Evolutionary conservation across 1,140 invertebrate genomes (phyloP).

Genomic region (Drosophila nigromelanica): DNA sequence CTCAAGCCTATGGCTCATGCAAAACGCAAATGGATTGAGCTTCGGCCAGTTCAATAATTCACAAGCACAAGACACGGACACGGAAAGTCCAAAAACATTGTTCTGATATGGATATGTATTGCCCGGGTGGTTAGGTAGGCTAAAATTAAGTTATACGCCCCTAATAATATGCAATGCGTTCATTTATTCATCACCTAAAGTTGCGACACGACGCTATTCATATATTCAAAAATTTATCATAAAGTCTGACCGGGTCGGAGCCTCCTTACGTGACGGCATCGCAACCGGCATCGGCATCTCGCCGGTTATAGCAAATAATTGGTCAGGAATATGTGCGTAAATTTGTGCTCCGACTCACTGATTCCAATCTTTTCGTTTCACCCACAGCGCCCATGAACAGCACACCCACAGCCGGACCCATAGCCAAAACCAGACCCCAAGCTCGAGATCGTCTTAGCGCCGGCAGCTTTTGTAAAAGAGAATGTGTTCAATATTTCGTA

Average conservation of each 20-base stretch:
- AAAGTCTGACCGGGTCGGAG: slow-evolving; percentile 49
- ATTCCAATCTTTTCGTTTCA: slow-evolving; percentile 29
- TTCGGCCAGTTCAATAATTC: slow-evolving; percentile 55
- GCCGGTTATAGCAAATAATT: slow-evolving; percentile 27
- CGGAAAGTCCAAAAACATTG: slow-evolving; percentile 43
- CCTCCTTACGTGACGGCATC: slow-evolving; percentile 66
- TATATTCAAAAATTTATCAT: slow-evolving; percentile 83
- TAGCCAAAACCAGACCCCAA: background rate
- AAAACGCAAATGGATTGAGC: slow-evolving; percentile 40
- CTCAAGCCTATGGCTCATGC: slow-evolving; percentile 50
- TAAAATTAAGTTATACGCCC: slow-evolving; percentile 74
- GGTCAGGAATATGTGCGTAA: slow-evolving; percentile 47
- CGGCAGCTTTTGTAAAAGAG: slow-evolving; percentile 45
- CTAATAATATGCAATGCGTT: slow-evolving; percentile 64
- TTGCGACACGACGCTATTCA: slow-evolving; percentile 75
- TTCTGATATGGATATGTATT: slow-evolving; percentile 25
- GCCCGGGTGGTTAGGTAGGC: slow-evolving; percentile 35
- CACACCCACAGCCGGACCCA: background rate
- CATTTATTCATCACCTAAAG: slow-evolving; percentile 75
- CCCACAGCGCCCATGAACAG: slow-evolving; percentile 27
- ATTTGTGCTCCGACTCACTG: slow-evolving; percentile 30
- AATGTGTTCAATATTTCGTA: slow-evolving; percentile 83
- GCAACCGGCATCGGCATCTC: background rate
- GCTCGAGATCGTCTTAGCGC: slow-evolving; percentile 8
- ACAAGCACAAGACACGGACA: slow-evolving; percentile 20